Base-by-base conservation (phyloP, 1,140 invertebrate species). In the Panonychus citri region DNA sequence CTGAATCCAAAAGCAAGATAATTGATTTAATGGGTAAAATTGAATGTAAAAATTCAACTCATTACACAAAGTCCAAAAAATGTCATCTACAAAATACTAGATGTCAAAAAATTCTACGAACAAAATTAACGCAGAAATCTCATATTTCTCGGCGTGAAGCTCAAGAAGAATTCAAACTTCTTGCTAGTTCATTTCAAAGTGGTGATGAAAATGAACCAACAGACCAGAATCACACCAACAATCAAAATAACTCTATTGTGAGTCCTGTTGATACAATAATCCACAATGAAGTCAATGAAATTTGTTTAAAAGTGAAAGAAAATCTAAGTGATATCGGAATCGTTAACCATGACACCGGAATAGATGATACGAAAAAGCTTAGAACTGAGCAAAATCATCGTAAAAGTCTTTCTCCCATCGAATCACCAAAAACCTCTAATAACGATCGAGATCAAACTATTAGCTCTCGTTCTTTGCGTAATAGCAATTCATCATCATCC, bases 131-230 rank as follows among this genome's bases (percentile, higher is more conserved):
- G 30, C 89, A 96, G 67, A 93, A 91, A 69, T 84, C 81, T 55
- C 74, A 87, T 57, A 85, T 89, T 43, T 86, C 88, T n/a, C 87
- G 90, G 70, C 85, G 88, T 64, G 90, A 96, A 72, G 87, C 85
- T 12, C 77, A 83, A 49, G 88, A 93, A 69, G 91, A 96, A 72
- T 86, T 85, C 40, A 61, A 66, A 57, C 65, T 71, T 43, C 55
- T 70, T 37, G 63, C 70, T 55, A 64, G 64, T 51, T 56, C 64
- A 34, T 60, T 57, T 58, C 57, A 50, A 13, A 51, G 48, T 15
- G 27, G 10, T 42, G 53, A 59, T 10, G 43, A 59, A 24, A 57
- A 58, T 56, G 53, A 34, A 7, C 30, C 5, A 34, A 34, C 30
- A 34, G 12, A 34, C 12, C 5, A 7, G 5, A 34, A 34, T 34